These are phyloP conservation scores for Copsychus sechellarum DNA, from an alignment of 2,113 vertebrate genomes.

Conservation along the genomic window DNA sequence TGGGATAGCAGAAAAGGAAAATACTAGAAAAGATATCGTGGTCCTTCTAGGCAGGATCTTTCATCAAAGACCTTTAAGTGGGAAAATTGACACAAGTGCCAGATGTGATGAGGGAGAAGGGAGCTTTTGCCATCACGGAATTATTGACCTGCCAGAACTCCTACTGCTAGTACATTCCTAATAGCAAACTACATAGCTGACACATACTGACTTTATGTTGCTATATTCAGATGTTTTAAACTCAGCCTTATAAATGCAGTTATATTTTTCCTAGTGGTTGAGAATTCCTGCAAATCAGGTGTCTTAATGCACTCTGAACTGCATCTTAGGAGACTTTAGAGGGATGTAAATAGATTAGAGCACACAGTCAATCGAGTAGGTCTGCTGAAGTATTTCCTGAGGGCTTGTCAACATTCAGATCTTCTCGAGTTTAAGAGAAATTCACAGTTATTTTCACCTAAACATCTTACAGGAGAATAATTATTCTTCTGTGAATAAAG, in stretches of 20 bases:
- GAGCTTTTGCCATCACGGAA: rapidly evolving
- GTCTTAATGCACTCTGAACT: not conserved
- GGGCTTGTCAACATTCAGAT: not conserved
- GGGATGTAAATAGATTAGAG: not conserved
- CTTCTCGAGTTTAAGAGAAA: not conserved
- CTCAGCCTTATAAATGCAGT: not conserved
- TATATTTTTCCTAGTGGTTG: not conserved
- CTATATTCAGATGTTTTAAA: not conserved
- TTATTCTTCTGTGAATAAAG: not conserved
- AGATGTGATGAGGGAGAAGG: not conserved
- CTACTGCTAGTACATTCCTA: not conserved
- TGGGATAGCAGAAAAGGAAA: not conserved
- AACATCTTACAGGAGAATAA: not conserved
- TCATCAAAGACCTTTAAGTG: not conserved
- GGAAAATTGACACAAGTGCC: not conserved
- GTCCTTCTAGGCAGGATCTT: not conserved
- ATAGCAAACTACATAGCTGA: not conserved
- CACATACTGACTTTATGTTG: not conserved
- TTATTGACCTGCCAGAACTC: rapidly evolving
- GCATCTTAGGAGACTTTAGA: not conserved
- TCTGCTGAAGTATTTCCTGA: not conserved
- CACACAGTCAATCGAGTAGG: rapidly evolving
- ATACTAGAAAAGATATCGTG: not conserved
- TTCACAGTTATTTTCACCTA: not conserved
- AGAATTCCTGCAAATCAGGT: not conserved